Evolutionary conservation across 2,888 invertebrate species (phyloP).

Genomic region (Timema podura): DNA sequence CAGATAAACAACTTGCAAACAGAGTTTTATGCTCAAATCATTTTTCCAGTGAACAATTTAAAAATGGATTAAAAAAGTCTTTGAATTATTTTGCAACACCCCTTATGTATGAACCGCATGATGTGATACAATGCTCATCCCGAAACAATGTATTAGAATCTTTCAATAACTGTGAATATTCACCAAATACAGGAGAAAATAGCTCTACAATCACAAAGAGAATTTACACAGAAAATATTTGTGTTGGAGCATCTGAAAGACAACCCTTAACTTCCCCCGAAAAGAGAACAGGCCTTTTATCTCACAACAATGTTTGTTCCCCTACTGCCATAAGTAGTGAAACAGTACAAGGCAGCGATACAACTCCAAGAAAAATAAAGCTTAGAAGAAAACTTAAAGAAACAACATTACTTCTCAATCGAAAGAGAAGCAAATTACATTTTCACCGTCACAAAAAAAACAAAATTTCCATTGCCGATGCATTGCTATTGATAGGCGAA

Average conservation of each 20-base stretch:
- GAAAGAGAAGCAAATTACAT: conserved; percentile 8
- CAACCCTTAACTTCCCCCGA: not conserved
- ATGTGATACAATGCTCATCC: not conserved
- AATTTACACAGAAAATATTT: too few species aligned
- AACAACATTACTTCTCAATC: not conserved
- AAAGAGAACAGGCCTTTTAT: not conserved
- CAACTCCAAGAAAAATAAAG: not conserved
- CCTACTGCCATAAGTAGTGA: not conserved
- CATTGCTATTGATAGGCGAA: not conserved
- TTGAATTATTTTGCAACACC: conserved; percentile 6
- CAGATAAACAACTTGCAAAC: not conserved
- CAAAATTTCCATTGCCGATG: not conserved
- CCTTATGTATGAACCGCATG: not conserved
- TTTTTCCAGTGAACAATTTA: not conserved
- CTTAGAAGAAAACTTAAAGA: not conserved
- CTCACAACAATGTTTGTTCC: not conserved
- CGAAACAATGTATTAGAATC: too few species aligned
- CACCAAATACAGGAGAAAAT: not conserved
- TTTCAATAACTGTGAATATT: not conserved
- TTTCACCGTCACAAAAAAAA: conserved; percentile 10
- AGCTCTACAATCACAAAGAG: too few species aligned
- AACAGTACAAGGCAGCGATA: not conserved
- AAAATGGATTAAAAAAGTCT: conserved; percentile 7
- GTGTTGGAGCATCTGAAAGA: too few species aligned
- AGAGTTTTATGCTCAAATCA: not conserved